Evolutionary conservation across 1,140 invertebrate species (phyloP), one percentile per base, ranked within the genome.

Genomic region (Polypedilum vanderplanki): DNA sequence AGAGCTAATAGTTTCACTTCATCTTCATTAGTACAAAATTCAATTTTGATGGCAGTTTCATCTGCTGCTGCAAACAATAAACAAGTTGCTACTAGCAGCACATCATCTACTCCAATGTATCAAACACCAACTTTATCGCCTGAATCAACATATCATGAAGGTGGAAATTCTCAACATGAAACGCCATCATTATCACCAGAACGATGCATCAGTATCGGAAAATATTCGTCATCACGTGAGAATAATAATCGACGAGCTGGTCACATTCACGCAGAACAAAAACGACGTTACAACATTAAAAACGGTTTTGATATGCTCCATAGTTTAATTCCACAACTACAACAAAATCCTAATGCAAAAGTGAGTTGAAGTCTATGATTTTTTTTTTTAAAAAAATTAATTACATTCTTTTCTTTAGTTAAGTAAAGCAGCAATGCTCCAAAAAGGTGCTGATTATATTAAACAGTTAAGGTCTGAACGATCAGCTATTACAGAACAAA

Each of bases 181-280:
- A 9, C 18, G 10, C 46, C 12, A 10, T 70, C 65, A 8, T 70
- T 70, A 18, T 70, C 65, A 70, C 65, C 65, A 9, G 65, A 70
- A 18, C 15, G 65, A 9, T 70, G 65, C 20, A 8, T 22, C 1
- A 70, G 65, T 18, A 18, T 70, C 4, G 18, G 17, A 1, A 70
- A 70, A 70, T 70, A 20, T 70, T 18, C 15, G 10, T 79, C 82
- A 40, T 81, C 24, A 33, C 24, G 24, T 33, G 24, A 33, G 5
- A 33, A 82, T 74, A 90, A 91, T 79, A 70, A 22, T 70, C 87
- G 92, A 77, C 86, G 93, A 65, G 89, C 88, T 67, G 91, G 94
- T 40, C 97, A 99, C 83, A 94, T 98, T 76, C 96, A 98, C 82
- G 96, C 97, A 0, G 98, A 99, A 82, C 97, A 99, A 85, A 99